These are phyloP conservation scores for Drosophila pegasa DNA, from an alignment of 2,888 invertebrate species.

Conservation along the genomic window DNA sequence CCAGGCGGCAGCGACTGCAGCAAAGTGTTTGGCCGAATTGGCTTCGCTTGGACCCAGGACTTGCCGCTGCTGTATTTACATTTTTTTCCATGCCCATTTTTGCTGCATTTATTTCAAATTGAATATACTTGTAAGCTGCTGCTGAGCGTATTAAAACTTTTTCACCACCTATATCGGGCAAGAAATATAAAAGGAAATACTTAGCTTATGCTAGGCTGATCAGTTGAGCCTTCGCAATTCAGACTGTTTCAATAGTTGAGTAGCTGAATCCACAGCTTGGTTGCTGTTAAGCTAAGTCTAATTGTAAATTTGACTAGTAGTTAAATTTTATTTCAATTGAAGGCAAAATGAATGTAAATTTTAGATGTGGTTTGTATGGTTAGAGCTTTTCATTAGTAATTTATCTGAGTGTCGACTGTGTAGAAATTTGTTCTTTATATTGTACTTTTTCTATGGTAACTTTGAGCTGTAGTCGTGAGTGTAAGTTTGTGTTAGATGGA, in stretches of 20 bases:
- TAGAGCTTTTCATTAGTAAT: too few species aligned
- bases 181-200: constrained; percentile 4
- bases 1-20: constrained; percentile 32
- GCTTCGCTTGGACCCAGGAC: constrained; percentile 27
- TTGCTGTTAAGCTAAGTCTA: constrained; percentile 1
- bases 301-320: constrained; percentile 6
- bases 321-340: constrained; percentile 3
- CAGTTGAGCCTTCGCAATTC: constrained; percentile 12
- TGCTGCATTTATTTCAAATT: constrained; percentile 54
- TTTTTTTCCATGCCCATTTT: constrained; percentile 5
- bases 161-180: constrained; percentile 1
- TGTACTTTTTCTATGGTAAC: background rate
- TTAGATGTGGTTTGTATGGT: background rate
- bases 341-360: background rate
- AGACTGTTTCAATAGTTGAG: constrained; percentile 6
- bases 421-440: background rate
- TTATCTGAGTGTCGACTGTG: too few species aligned
- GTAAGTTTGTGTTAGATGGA: background rate
- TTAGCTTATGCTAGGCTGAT: constrained; percentile 23
- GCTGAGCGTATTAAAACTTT: constrained; percentile 49
- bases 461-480: background rate
- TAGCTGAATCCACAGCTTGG: background rate
- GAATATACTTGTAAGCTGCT: constrained; percentile 57
- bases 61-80: constrained; percentile 43
- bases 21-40: constrained; percentile 60